Conservation (phyloP, 2,888 invertebrate species). For the Chydorus sphaericus region DNA sequence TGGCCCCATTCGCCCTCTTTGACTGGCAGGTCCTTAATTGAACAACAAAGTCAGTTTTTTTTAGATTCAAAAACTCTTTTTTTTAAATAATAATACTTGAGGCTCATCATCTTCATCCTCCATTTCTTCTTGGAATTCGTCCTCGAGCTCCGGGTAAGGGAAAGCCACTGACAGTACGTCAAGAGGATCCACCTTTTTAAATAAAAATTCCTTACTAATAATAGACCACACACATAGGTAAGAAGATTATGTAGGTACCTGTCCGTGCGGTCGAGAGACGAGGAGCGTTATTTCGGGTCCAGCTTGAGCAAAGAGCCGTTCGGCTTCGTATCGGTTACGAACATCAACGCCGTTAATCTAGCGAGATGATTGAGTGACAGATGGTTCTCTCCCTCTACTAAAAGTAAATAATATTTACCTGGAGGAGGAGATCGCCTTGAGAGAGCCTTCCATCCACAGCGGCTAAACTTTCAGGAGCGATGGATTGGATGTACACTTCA, state of each 20-base stretch:
- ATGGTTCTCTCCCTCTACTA: too few species aligned
- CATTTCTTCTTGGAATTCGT: slow-evolving; percentile 10
- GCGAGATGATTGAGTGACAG: neutral
- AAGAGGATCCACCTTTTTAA: slow-evolving; percentile 9
- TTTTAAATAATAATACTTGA: too few species aligned
- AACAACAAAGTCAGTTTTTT: neutral
- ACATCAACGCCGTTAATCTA: slow-evolving; percentile 45
- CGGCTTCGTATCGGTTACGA: slow-evolving; percentile 42
- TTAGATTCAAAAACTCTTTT: too few species aligned
- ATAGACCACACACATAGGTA: neutral
- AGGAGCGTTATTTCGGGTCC: slow-evolving; percentile 41
- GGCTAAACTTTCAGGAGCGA: slow-evolving; percentile 42
- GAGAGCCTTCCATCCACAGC: slow-evolving; percentile 42
- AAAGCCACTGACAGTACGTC: slow-evolving; percentile 7
- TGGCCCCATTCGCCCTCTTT: slow-evolving; percentile 9
- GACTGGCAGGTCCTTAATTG: neutral
- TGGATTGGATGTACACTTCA: slow-evolving; percentile 53
- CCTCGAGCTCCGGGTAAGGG: slow-evolving; percentile 9
- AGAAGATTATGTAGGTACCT: slow-evolving; percentile 32
- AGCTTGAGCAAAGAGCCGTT: slow-evolving; percentile 43
- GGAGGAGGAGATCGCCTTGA: slow-evolving; percentile 46
- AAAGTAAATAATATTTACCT: slow-evolving; percentile 29
- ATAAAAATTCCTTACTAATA: neutral
- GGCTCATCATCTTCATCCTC: neutral
- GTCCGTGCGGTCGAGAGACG: slow-evolving; percentile 42